phyloP scores from a whole-genome alignment of 2,888 invertebrate species.

The Scaptomyza parva region DNA sequence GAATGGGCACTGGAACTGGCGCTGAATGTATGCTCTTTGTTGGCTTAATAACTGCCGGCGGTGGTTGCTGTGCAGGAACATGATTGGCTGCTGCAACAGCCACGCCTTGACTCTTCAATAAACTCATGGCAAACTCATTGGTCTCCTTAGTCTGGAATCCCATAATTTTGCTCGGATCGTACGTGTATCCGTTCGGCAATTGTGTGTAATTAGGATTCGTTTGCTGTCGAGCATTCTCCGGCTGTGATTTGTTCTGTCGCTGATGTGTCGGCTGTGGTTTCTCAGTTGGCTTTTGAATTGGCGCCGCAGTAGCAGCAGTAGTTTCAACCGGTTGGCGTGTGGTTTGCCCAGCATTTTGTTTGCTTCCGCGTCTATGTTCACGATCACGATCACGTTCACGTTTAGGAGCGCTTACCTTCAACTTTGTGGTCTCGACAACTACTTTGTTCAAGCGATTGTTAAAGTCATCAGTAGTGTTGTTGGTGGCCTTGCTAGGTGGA shows the following conservation, averaged over 20 bases:
- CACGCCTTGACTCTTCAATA: slow-evolving; percentile 83
- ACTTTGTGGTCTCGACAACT: slow-evolving; percentile 68
- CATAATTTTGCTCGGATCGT: slow-evolving; percentile 85
- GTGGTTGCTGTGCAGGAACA: slow-evolving; percentile 25
- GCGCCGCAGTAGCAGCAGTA: neutral
- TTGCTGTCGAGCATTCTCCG: slow-evolving; percentile 62
- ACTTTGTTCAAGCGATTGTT: slow-evolving; percentile 56
- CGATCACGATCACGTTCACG: slow-evolving; percentile 42
- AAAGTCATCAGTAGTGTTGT: slow-evolving; percentile 41
- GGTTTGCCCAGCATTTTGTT: slow-evolving; percentile 21
- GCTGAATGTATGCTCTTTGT: slow-evolving; percentile 14
- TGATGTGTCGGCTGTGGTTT: slow-evolving; percentile 31
- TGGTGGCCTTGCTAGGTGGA: slow-evolving; percentile 24
- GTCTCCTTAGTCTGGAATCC: slow-evolving; percentile 85
- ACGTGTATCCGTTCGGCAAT: slow-evolving; percentile 82
- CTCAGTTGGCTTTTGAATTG: slow-evolving; percentile 62
- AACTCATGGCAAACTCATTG: slow-evolving; percentile 84
- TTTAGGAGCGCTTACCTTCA: slow-evolving; percentile 74
- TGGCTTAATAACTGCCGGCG: slow-evolving; percentile 20
- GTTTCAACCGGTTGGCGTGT: slow-evolving; percentile 32
- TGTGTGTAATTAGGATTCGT: slow-evolving; percentile 59
- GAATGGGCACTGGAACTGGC: slow-evolving; percentile 5
- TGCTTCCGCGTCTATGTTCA: slow-evolving; percentile 53
- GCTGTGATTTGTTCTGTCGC: slow-evolving; percentile 45
- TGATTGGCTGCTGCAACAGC: slow-evolving; percentile 50